A percentile compares a stretch with the other conserved stretches of the same genome.
Evolutionary conservation across 2,797 vertebrate genomes (phyloP).

Genomic region (Emydoidea blandingii): DNA sequence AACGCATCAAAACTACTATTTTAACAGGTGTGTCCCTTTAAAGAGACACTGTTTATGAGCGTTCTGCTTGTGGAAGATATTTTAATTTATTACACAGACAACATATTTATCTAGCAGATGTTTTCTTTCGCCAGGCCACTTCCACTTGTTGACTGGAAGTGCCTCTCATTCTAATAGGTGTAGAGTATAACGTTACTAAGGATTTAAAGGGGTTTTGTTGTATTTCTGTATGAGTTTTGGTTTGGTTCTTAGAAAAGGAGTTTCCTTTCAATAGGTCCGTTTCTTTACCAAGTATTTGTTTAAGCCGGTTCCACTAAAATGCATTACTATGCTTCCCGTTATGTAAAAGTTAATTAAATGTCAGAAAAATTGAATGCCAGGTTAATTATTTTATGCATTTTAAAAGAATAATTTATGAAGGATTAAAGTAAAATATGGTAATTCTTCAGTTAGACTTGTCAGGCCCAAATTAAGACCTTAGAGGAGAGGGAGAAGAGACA

Average conservation of each 20-base stretch:
- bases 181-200: not conserved
- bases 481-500: not conserved
- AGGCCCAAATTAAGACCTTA: not conserved
- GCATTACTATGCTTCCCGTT: not conserved
- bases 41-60: not conserved
- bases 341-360: slow-evolving; percentile 22
- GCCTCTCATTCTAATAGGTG: not conserved
- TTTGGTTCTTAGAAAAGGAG: not conserved
- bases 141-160: not conserved
- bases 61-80: not conserved
- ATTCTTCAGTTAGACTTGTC: not conserved
- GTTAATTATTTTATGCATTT: slow-evolving; percentile 20
- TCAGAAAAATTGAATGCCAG: slow-evolving; percentile 7
- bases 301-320: not conserved
- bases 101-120: not conserved
- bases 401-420: slow-evolving; percentile 17
- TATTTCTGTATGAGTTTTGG: not conserved
- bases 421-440: not conserved
- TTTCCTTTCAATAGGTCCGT: not conserved
- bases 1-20: not conserved
- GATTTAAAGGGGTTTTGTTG: not conserved
- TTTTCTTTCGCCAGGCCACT: not conserved
- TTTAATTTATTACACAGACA: not conserved
- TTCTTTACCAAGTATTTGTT: not conserved
- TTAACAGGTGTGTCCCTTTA: not conserved